A percentile compares a stretch with the other conserved stretches of the same genome.
Evolutionary conservation across 2,888 invertebrate genomes (phyloP).

Genomic region (Eumacrocentrus americanus): DNA sequence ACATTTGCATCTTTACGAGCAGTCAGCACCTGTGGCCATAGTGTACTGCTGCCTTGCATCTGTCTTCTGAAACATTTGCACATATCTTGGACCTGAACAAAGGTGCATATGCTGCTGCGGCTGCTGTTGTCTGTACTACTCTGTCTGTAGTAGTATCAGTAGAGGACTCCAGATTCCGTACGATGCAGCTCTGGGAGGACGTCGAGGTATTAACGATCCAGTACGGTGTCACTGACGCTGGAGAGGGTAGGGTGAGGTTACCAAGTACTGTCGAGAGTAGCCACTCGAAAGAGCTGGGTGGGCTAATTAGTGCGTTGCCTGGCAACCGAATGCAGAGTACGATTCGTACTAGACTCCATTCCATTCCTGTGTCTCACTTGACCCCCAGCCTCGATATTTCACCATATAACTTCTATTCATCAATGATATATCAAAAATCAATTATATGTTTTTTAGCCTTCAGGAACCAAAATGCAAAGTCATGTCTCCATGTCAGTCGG

Average conservation of each 20-base stretch:
- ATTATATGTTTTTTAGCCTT: neutral
- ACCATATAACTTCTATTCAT: neutral
- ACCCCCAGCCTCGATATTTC: conserved; percentile 16
- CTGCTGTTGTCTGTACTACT: no score
- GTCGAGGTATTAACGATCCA: conserved; percentile 41
- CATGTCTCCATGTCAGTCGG: conserved; percentile 42
- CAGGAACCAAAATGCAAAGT: neutral
- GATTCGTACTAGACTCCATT: conserved; percentile 53
- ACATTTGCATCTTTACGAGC: conserved; percentile 59
- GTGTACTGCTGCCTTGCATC: conserved; percentile 22
- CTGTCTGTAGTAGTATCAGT: conserved; percentile 2
- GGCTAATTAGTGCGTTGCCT: conserved; percentile 62
- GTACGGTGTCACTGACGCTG: conserved; percentile 36
- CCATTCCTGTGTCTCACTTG: conserved; percentile 24
- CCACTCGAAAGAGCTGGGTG: conserved; percentile 61
- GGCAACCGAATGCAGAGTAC: conserved; percentile 56
- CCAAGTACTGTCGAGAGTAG: conserved; percentile 58
- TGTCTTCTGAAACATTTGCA: conserved; percentile 6
- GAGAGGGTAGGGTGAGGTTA: conserved; percentile 46
- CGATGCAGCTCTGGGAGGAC: conserved; percentile 1
- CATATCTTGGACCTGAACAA: neutral
- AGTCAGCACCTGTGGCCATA: conserved; percentile 33
- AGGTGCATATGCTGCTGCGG: no score
- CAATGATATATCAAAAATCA: neutral
- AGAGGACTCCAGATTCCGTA: conserved; percentile 1